Evolutionary conservation across 2,113 vertebrate species (phyloP), one percentile per base, ranked within the genome.

Genomic region (Callipepla californica): DNA sequence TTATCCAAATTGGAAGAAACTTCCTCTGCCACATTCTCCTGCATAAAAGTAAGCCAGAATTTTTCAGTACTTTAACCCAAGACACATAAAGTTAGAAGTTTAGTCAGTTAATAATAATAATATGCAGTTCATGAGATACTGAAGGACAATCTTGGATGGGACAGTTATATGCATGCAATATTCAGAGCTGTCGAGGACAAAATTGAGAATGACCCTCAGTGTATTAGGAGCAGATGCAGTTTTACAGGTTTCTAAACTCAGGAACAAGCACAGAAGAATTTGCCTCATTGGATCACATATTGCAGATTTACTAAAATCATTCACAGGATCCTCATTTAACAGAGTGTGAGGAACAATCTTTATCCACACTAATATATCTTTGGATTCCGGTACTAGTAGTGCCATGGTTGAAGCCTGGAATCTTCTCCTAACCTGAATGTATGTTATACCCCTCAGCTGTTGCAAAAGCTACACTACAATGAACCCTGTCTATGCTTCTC

Each of bases 1-100:
- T 97, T 98, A 65, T 98, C 98, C 95, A 98, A 94, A 20, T 42
- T 89, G 65, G 93, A 95, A 11, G 65, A 88, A 11, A 94, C 70
- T 66, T 95, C 96, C 66, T 96, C 97, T 17, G 68, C 88, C 62
- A 94, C 30, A 11, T 90, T 94, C 53, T 95, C 97, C 98, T 99
- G 85, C 72, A 91, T 58, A 74, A 82, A 85, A 40, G 78, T 66
- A 77, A 94, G 50, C 34, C 69, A 93, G 8, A 36, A 65, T 40
- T 47, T 94, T 86, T 94, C 59, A 92, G 23, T 48, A 66, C 18
- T 76, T 75, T 84, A 23, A 79, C 13, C 21, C 67, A 83, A 80
- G 25, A 10, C 30, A 79, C 4, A 5, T 40, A 57, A 62, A 5
- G 10, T 53, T 25, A 75, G 32, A 77, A 9, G 36, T 45, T 81